Evolutionary conservation across 2,888 invertebrate species (phyloP), one percentile per base, ranked within the genome.

Genomic region (Brenthis hecate): DNA sequence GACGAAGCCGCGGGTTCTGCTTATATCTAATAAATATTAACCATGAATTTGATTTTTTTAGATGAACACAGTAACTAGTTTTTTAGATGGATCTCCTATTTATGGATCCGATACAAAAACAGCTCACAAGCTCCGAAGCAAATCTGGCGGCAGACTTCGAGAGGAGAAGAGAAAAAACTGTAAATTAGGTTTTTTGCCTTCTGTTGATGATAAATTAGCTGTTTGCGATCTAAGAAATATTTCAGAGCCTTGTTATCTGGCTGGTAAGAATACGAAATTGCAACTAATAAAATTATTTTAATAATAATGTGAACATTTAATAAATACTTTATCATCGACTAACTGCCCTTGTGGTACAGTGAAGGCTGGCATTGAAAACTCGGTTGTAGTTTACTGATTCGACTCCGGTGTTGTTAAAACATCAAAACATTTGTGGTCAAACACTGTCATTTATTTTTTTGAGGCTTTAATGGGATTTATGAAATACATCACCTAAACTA

Each of bases 31-130:
- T 43, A 11, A 43, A 43, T 43, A 43, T 36, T 43, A 43, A 43
- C 8, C 5, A 14, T n/a, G 3, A n/a, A 56, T 3, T 4, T n/a
- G 8, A 36, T n/a, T 16, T 47, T 65, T 57, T 23, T n/a, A 96
- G 95, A 94, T 96, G 94, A 96, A 96, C 81, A 94, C 95, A 77
- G 94, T 95, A 1, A 95, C 94, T 13, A 92, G 93, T 74, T 94
- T 85, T 76, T 74, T 94, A 3, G 94, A 94, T 71, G 93, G 91
- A 0, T 94, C 94, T 0, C 80, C 85, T 1, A 81, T 94, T 57
- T 94, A 94, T 76, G 93, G 94, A 0, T 85, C 88, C 0, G 88
- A 92, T n/a, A 79, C 86, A 51, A 83, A 81, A 16, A 58, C 85
- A 5, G 86, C 91, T 0, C 78, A 80, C 1, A 85, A 86, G 50